phyloP scores from a whole-genome alignment of 2,888 invertebrate genomes.

The Spicauda simplicius region DNA sequence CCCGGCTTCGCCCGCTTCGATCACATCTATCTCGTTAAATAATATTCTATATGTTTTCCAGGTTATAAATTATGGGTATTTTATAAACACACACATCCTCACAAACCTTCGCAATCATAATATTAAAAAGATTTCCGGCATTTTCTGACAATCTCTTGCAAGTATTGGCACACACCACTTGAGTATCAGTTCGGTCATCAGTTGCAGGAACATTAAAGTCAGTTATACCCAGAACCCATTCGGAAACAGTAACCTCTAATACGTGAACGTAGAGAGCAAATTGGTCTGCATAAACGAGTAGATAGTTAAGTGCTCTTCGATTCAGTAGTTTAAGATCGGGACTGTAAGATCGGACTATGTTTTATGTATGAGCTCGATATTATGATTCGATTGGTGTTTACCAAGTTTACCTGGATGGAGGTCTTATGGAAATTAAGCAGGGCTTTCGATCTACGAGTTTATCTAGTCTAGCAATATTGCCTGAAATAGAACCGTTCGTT shows the following conservation, averaged over 20 bases:
- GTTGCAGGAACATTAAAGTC: constrained; percentile 51
- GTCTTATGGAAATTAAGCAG: constrained; percentile 20
- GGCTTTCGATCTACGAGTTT: neutral
- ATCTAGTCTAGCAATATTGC: neutral
- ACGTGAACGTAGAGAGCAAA: neutral
- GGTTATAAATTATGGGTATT: no score
- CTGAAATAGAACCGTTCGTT: neutral
- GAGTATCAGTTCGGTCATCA: constrained; percentile 51
- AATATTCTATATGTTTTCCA: no score
- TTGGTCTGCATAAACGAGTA: constrained; percentile 6
- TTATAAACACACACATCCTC: no score
- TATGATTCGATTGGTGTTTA: constrained; percentile 30
- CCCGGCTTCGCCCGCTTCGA: no score
- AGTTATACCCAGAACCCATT: neutral
- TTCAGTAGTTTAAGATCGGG: constrained; percentile 30
- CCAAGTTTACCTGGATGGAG: constrained; percentile 18
- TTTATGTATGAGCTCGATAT: constrained; percentile 20
- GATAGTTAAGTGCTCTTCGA: constrained; percentile 19
- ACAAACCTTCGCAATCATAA: no score
- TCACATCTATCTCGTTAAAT: no score
- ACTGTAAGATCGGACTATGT: constrained; percentile 25
- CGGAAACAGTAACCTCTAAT: constrained; percentile 1
- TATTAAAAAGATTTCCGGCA: neutral
- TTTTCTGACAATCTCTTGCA: neutral
- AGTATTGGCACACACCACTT: constrained; percentile 4